These are phyloP conservation scores for Ectemnius cavifrons DNA, from an alignment of 2,888 invertebrate species.

Conservation along the genomic window DNA sequence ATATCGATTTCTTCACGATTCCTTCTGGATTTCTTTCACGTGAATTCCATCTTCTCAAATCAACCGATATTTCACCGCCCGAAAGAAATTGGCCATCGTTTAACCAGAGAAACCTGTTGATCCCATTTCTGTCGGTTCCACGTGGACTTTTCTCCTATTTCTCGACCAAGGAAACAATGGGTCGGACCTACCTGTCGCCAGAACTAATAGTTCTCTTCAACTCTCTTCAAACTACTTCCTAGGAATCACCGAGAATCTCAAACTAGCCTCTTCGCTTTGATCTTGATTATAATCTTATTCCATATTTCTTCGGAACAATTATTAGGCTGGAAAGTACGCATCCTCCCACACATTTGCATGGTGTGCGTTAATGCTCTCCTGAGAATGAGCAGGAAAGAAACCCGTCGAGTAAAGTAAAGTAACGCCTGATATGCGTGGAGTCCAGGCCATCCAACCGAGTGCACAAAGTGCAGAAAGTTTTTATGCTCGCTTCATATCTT, in stretches of 20 bases:
- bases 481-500: neutral
- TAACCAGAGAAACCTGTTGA: neutral
- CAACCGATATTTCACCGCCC: neutral
- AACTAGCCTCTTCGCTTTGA: neutral
- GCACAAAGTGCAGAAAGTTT: slow-evolving; percentile 2
- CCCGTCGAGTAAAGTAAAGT: neutral
- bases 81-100: no score
- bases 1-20: slow-evolving; percentile 37
- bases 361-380: neutral
- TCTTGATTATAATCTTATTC: neutral
- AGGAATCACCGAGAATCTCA: no score
- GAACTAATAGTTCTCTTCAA: no score
- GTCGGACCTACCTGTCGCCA: no score
- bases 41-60: slow-evolving; percentile 18
- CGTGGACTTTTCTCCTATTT: neutral
- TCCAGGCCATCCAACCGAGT: neutral
- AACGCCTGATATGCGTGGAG: neutral
- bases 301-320: neutral
- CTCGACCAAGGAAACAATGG: neutral
- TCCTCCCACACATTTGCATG: no score
- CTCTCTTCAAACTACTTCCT: no score
- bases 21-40: slow-evolving; percentile 26
- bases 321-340: neutral
- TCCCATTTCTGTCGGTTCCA: neutral
- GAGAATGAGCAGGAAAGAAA: slow-evolving; percentile 3